These are phyloP conservation scores for Caenorhabditis panamensis DNA, from an alignment of 2,888 invertebrate genomes.

Conservation along the genomic window DNA sequence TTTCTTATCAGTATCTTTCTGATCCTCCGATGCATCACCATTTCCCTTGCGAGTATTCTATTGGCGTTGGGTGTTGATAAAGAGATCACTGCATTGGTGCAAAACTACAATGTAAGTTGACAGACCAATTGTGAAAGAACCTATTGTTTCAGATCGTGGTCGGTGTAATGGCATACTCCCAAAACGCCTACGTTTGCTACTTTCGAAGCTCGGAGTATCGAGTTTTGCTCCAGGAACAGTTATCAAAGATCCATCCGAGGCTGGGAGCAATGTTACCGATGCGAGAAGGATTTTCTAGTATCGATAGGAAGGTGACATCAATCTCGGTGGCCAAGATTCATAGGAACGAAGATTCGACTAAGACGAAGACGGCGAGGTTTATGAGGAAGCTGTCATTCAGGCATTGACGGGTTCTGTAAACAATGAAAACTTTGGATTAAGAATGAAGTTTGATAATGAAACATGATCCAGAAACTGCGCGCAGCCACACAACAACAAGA, in stretches of 20 bases:
- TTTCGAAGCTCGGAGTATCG: constrained; percentile 46
- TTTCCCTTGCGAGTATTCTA: constrained; percentile 6
- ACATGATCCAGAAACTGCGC: too few relatives aligned
- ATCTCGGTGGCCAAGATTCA: constrained; percentile 3
- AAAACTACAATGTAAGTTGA: constrained; percentile 44
- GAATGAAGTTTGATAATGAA: too few relatives aligned
- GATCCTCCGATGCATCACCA: constrained; percentile 30
- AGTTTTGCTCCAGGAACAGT: constrained; percentile 27
- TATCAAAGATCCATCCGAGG: constrained; percentile 27
- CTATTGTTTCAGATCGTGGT: constrained; percentile 29
- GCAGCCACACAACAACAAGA: too few relatives aligned
- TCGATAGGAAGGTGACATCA: constrained; percentile 6
- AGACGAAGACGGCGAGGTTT: not conserved
- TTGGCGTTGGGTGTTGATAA: constrained; percentile 19
- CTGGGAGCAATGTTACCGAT: constrained; percentile 12
- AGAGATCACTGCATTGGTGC: constrained; percentile 25
- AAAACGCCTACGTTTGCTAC: constrained; percentile 47
- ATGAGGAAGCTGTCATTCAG: not conserved
- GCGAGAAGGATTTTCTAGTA: constrained; percentile 13
- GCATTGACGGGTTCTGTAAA: not conserved
- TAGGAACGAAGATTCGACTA: not conserved
- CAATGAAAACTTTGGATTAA: too few relatives aligned
- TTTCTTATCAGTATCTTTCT: constrained; percentile 37
- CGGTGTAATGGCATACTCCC: constrained; percentile 28
- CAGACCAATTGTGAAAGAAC: not conserved